These are phyloP conservation scores for Barbus barbus DNA, from an alignment of 2,113 vertebrate species.

Conservation along the genomic window DNA sequence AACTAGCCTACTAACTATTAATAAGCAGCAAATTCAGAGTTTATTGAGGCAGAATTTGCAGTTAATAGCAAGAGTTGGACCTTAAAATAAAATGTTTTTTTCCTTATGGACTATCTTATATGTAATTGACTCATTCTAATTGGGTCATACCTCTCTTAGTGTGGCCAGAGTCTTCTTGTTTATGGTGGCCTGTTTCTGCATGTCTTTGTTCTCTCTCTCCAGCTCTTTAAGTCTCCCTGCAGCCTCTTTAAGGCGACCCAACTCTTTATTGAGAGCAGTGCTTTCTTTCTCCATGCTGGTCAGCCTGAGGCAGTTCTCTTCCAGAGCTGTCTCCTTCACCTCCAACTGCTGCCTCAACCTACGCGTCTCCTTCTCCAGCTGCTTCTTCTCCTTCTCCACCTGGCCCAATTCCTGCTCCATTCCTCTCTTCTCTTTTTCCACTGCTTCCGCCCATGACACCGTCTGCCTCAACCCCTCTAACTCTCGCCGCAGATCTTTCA, in stretches of 20 bases:
- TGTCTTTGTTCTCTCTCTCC: slow-evolving; percentile 87
- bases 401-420: slow-evolving; percentile 84
- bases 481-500: slow-evolving; percentile 78
- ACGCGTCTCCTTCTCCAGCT: slow-evolving; percentile 86
- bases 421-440: slow-evolving; percentile 73
- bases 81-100: too few relatives aligned
- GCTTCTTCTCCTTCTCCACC: slow-evolving; percentile 89
- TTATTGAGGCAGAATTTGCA: too few relatives aligned
- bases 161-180: slow-evolving; percentile 89
- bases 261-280: slow-evolving; percentile 78
- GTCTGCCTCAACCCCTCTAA: slow-evolving; percentile 76
- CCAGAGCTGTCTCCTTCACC: slow-evolving; percentile 83
- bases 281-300: slow-evolving; percentile 79
- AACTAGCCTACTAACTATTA: too few relatives aligned
- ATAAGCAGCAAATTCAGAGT: too few relatives aligned
- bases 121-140: neutral
- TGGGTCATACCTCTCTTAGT: slow-evolving; percentile 72
- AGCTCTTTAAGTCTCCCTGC: slow-evolving; percentile 84
- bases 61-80: too few relatives aligned
- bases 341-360: slow-evolving; percentile 89
- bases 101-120: too few relatives aligned
- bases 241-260: slow-evolving; percentile 81
- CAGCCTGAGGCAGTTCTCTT: slow-evolving; percentile 78
- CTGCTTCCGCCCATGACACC: slow-evolving; percentile 69
- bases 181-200: slow-evolving; percentile 90